Conservation (phyloP, 2,797 vertebrate genomes). For the Euthynnus affinis region DNA sequence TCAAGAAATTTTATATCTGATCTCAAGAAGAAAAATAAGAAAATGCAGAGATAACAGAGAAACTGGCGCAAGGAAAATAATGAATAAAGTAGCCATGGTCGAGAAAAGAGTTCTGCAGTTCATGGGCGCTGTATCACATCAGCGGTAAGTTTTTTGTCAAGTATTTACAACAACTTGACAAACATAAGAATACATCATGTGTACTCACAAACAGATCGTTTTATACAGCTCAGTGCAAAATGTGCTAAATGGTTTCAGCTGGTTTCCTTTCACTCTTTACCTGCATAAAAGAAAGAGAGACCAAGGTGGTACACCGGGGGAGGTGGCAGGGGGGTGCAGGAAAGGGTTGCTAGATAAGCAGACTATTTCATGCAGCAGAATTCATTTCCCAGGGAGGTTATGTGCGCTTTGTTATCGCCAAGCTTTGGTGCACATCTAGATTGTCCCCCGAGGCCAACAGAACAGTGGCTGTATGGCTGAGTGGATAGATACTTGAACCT, state of each 20-base stretch:
- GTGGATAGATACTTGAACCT: conserved; percentile 83
- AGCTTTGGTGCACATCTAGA: conserved; percentile 85
- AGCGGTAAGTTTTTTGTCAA: conserved; percentile 69
- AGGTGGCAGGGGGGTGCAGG: conserved; percentile 39
- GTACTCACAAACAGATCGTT: conserved; percentile 16
- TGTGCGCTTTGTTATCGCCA: conserved; percentile 81
- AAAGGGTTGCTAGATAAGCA: conserved; percentile 76
- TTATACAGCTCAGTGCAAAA: conserved; percentile 13
- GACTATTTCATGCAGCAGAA: conserved; percentile 82
- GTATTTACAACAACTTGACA: conserved; percentile 41
- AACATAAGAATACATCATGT: conserved; percentile 1
- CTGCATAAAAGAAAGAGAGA: conserved; percentile 28
- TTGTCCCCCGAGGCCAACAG: conserved; percentile 82
- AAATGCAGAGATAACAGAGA: conserved; percentile 45
- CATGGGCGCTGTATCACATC: background rate
- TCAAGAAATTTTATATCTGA: conserved; percentile 40
- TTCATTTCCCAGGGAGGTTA: conserved; percentile 83
- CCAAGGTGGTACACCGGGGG: conserved; percentile 34
- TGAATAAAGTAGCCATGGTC: conserved; percentile 20
- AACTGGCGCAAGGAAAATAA: conserved; percentile 68
- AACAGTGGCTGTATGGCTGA: conserved; percentile 80
- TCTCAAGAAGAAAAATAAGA: conserved; percentile 16
- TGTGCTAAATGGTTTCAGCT: conserved; percentile 20
- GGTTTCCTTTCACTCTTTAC: conserved; percentile 39
- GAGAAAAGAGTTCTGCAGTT: conserved; percentile 29